phyloP scores from a whole-genome alignment of 2,797 vertebrate genomes.

The Podarcis lilfordi region DNA sequence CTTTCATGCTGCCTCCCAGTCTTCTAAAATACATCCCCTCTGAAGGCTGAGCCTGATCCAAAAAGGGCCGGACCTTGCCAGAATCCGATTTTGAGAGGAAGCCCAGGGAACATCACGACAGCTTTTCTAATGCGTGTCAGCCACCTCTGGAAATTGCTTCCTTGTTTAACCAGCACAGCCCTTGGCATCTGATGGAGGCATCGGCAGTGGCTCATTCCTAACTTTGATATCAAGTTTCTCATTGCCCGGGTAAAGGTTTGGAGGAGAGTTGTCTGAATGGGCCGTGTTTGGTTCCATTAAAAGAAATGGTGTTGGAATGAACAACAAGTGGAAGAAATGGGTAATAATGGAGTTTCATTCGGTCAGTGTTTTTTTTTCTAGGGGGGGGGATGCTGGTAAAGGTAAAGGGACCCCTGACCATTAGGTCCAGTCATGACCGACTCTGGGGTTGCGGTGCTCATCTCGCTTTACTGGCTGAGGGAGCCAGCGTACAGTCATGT shows the following conservation, averaged over 20 bases:
- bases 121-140: not conserved
- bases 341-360: not conserved
- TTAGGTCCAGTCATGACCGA: too few species aligned
- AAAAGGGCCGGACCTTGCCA: not conserved
- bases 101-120: not conserved
- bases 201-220: not conserved
- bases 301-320: not conserved
- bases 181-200: not conserved
- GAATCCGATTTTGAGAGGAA: not conserved
- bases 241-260: not conserved
- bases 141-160: not conserved
- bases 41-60: not conserved
- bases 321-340: not conserved
- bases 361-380: accelerated
- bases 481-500: too few species aligned
- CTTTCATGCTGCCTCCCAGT: not conserved
- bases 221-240: not conserved
- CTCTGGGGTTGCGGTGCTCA: too few species aligned
- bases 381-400: too few species aligned
- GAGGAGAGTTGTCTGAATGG: not conserved
- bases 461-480: too few species aligned
- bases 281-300: not conserved
- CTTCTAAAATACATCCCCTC: not conserved
- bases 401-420: too few species aligned
- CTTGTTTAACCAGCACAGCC: not conserved